Base-by-base conservation (phyloP, 2,888 invertebrate species). In the Anorthoa munda region DNA sequence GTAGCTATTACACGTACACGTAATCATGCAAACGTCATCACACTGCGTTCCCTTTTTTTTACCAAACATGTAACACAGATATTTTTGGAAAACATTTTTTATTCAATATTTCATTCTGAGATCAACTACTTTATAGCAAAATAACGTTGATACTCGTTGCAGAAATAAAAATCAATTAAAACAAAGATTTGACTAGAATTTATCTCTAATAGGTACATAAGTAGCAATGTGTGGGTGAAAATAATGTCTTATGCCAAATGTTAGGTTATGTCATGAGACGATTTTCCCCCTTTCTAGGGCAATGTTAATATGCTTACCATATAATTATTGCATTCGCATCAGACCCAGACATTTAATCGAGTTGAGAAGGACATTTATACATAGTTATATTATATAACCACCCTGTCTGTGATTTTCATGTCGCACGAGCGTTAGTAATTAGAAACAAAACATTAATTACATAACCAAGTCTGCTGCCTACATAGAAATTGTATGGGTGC, bases 271-370 rank as follows among this genome's bases (percentile, higher is more conserved):
- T 15, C 9, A 56, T 26, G 26, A 67, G 2, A 18, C 0, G 15
- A 15, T 18, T 12, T 69, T 1, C 48, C 17, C 12, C 1, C 17
- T 45, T 48, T 17, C 31, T 58, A 45, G 39, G 48, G 2, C 2
- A 23, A 51, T 39, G 17, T 15, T 21, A 12, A 11, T 7, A 46
- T 59, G 5, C 15, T 23, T 17, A 18, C 15, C 17, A 23, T 48
- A 46, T 11, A 53, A 60, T 55, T 17, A 72, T 21, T 18, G 18
- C 21, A 21, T n/a, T 17, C 1, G 15, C 15, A 51, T 46, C n/a
- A 60, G 12, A 21, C 2, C 0, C 18, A 23, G 23, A 66, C 18
- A n/a, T 59, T 23, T 75, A 48, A 76, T 66, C 23, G 26, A 39
- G 12, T 23, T 13, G n/a, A 39, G 17, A n/a, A 31, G 11, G 39